Evolutionary conservation across 2,888 invertebrate genomes (phyloP).

Genomic region (Fabriciana adippe): DNA sequence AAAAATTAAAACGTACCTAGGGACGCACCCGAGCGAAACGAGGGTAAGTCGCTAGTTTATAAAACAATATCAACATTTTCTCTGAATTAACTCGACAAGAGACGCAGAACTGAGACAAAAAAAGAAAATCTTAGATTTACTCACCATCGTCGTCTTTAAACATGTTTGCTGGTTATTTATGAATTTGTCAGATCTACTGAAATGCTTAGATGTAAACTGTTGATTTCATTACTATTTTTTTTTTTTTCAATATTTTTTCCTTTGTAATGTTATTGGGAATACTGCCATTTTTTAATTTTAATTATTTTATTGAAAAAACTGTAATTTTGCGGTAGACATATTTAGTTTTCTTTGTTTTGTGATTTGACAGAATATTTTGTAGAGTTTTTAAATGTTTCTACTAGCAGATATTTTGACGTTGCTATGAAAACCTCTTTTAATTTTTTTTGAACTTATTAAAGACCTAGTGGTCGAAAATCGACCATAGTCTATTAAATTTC

Average conservation of each 20-base stretch:
- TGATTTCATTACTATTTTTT: conserved; percentile 1
- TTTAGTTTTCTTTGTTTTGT: conserved; percentile 13
- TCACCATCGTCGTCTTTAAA: conserved; percentile 40
- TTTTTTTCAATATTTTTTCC: background rate
- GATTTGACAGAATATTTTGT: conserved; percentile 15
- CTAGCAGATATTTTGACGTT: background rate
- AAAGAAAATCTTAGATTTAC: background rate
- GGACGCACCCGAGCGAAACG: no score
- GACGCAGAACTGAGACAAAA: no score
- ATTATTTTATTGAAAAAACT: background rate
- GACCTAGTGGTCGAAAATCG: background rate
- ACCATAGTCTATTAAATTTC: no score
- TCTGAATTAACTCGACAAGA: no score
- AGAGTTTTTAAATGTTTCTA: background rate
- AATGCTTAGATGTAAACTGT: no score
- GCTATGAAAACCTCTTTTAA: background rate
- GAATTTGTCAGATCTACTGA: background rate
- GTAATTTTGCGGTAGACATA: background rate
- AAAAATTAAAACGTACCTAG: no score
- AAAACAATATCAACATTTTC: no score
- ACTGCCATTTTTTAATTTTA: conserved; percentile 5
- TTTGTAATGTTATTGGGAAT: background rate
- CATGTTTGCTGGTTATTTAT: conserved; percentile 14
- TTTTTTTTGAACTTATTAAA: background rate
- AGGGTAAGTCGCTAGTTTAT: no score